A percentile compares a stretch with the other conserved stretches of the same genome.
Evolutionary conservation across 1,140 invertebrate species (phyloP).

Genomic region (Marisa cornuarietis): DNA sequence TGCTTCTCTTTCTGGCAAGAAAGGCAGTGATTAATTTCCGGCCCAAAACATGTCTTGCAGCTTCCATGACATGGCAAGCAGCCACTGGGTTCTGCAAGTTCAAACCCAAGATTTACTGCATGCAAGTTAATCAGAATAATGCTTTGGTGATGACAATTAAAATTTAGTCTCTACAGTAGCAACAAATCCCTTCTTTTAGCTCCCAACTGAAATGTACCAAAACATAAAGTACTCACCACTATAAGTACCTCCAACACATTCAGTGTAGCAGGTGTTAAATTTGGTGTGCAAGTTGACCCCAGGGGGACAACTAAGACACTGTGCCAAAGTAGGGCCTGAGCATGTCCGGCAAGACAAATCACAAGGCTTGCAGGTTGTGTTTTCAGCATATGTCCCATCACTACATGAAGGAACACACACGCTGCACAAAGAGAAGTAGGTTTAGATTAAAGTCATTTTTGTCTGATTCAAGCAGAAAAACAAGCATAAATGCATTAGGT

Average conservation of each 20-base stretch:
- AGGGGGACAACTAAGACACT: conserved; percentile 82
- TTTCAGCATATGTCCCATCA: conserved; percentile 26
- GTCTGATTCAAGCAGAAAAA: no score
- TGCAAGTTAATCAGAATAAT: neutral
- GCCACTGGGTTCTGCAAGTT: neutral
- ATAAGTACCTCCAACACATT: conserved; percentile 28
- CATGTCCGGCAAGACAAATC: conserved; percentile 84
- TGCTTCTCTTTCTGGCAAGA: neutral
- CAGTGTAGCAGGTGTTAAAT: conserved; percentile 25
- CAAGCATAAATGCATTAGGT: neutral
- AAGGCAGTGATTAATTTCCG: neutral
- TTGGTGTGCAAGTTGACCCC: conserved; percentile 72
- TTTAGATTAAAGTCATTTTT: neutral
- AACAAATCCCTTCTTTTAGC: no score
- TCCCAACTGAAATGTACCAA: no score
- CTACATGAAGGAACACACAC: conserved; percentile 36
- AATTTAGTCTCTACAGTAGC: neutral
- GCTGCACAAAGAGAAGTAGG: conserved; percentile 9
- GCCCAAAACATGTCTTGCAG: conserved; percentile 10
- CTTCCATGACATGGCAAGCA: conserved; percentile 16
- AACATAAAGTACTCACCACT: conserved; percentile 3
- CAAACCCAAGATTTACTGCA: neutral
- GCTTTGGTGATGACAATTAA: neutral
- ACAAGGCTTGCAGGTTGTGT: conserved; percentile 74
- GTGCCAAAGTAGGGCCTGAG: conserved; percentile 77